phyloP scores from a whole-genome alignment of 2,888 invertebrate genomes.

The Cabera pusaria region DNA sequence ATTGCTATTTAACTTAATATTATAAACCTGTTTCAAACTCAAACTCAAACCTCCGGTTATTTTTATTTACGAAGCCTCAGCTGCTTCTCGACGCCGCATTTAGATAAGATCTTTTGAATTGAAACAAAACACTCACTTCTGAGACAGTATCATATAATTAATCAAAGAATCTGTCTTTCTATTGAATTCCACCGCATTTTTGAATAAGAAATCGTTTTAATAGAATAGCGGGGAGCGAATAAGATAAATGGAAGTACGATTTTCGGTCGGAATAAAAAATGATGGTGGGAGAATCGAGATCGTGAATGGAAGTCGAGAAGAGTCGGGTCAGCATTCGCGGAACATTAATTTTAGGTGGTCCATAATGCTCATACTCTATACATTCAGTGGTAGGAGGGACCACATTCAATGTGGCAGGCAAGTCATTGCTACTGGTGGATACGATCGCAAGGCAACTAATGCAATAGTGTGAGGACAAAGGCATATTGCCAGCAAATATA shows the following conservation, averaged over 20 bases:
- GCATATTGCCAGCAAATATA: too few relatives aligned
- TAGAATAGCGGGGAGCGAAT: constrained; percentile 50
- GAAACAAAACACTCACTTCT: constrained; percentile 48
- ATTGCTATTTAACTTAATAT: too few relatives aligned
- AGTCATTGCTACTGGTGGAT: too few relatives aligned
- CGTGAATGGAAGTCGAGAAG: constrained; percentile 39
- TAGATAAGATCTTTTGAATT: constrained; percentile 35
- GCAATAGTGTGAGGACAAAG: too few relatives aligned
- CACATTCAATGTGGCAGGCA: too few relatives aligned
- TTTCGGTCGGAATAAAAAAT: constrained; percentile 51
- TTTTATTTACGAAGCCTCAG: background rate
- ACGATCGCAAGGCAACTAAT: too few relatives aligned
- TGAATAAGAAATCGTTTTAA: constrained; percentile 64
- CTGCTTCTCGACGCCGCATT: too few relatives aligned
- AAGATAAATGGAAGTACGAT: constrained; percentile 51
- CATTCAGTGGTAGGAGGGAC: too few relatives aligned
- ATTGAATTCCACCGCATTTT: constrained; percentile 61
- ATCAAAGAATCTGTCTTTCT: constrained; percentile 52
- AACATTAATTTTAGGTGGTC: constrained; percentile 40
- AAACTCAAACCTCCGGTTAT: too few relatives aligned
- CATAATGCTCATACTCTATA: too few relatives aligned
- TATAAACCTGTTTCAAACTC: too few relatives aligned
- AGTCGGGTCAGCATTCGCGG: constrained; percentile 28
- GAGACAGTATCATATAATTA: constrained; percentile 48
- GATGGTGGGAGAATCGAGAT: constrained; percentile 42